A percentile compares a stretch with the other conserved stretches of the same genome.
phyloP scores from a whole-genome alignment of 2,888 invertebrate species.

The Machimus atricapillus region DNA sequence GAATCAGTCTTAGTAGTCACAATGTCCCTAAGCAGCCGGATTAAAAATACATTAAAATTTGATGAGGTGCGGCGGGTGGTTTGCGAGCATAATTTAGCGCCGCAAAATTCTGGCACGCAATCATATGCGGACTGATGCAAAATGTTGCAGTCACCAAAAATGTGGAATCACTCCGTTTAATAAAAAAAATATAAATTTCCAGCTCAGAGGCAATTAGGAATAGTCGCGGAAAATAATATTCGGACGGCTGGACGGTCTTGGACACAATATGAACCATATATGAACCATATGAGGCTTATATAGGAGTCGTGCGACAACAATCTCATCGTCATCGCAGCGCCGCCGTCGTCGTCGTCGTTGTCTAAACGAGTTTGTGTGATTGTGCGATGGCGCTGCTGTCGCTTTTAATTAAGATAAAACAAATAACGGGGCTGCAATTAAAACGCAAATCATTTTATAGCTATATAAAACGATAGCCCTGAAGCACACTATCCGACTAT shows the following conservation, averaged over 20 bases:
- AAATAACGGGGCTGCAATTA: constrained; percentile 40
- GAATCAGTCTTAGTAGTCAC: neutral
- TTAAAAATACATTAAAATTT: neutral
- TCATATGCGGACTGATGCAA: neutral
- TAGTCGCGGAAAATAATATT: constrained; percentile 1
- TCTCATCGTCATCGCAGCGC: neutral
- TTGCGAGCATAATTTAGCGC: neutral
- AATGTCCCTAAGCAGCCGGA: neutral
- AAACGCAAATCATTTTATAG: constrained; percentile 42
- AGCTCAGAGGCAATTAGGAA: neutral
- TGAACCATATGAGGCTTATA: neutral
- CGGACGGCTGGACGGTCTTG: neutral
- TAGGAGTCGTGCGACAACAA: constrained; percentile 28
- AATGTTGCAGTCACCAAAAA: neutral
- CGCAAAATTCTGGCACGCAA: neutral
- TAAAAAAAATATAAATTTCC: constrained; percentile 9
- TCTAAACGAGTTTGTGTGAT: constrained; percentile 36
- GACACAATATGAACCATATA: neutral
- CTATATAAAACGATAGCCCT: constrained; percentile 27
- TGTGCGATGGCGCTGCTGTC: constrained; percentile 44
- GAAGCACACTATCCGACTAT: neutral
- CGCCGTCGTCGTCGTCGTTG: neutral
- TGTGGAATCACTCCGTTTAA: neutral
- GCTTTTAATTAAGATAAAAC: constrained; percentile 48
- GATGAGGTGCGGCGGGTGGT: neutral